Conservation (phyloP, 2,113 vertebrate genomes). For the Oostethus manadensis region DNA sequence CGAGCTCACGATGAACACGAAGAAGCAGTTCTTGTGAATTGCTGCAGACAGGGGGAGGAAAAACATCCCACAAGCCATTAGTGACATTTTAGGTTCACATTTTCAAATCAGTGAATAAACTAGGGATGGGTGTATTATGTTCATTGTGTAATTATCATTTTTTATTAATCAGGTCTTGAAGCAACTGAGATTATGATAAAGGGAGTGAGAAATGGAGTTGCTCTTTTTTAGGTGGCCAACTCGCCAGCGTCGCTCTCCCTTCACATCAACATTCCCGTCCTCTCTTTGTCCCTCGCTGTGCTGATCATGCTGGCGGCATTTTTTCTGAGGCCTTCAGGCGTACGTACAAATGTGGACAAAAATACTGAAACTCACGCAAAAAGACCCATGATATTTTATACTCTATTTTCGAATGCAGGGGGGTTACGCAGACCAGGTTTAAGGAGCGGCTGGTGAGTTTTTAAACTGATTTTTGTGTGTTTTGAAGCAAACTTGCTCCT, state of each 20-base stretch:
- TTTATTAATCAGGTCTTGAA: no score
- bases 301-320: constrained; percentile 48
- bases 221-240: no score
- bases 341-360: constrained; percentile 24
- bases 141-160: no score
- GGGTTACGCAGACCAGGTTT: constrained; percentile 48
- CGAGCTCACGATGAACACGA: constrained; percentile 79
- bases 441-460: constrained; percentile 62
- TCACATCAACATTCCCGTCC: constrained; percentile 65
- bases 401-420: constrained; percentile 37
- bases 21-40: constrained; percentile 83
- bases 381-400: neutral
- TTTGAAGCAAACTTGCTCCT: neutral
- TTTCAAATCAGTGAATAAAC: neutral
- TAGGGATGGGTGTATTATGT: neutral
- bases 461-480: neutral
- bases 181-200: no score
- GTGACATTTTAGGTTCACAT: neutral
- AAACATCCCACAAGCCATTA: neutral
- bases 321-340: constrained; percentile 62
- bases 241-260: constrained; percentile 55
- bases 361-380: neutral
- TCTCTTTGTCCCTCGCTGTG: constrained; percentile 64
- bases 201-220: no score
- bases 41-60: constrained; percentile 57